Evolutionary conservation across 2,888 invertebrate species (phyloP).

Genomic region (Sminthurides aquaticus): DNA sequence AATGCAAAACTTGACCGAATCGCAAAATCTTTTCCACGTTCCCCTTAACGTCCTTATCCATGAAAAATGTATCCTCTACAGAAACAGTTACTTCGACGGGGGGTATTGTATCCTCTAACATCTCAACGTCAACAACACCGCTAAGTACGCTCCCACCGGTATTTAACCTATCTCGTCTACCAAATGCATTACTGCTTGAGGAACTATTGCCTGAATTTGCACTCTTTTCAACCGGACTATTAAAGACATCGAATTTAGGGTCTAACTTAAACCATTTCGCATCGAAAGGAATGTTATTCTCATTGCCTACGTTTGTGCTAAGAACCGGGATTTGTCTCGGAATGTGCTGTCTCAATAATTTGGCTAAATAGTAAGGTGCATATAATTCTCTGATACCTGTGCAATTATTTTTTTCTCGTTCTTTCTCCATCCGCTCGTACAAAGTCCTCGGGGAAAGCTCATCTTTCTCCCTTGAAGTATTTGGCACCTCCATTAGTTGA

Average conservation of each 20-base stretch:
- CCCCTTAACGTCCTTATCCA: neutral
- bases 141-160: neutral
- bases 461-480: neutral
- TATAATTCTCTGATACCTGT: slow-evolving; percentile 12
- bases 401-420: slow-evolving; percentile 17
- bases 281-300: slow-evolving; percentile 4
- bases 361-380: slow-evolving; percentile 15
- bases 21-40: slow-evolving; percentile 12
- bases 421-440: slow-evolving; percentile 29
- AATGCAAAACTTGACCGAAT: slow-evolving; percentile 11
- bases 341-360: slow-evolving; percentile 10
- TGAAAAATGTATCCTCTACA: slow-evolving; percentile 4
- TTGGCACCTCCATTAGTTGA: neutral
- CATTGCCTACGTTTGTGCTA: neutral
- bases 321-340: neutral
- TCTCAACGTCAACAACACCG: neutral
- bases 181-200: too few species aligned
- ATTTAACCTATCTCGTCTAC: neutral
- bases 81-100: neutral
- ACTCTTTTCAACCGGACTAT: neutral
- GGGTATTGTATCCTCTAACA: neutral
- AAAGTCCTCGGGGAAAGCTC: slow-evolving; percentile 16
- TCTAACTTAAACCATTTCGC: neutral
- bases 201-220: neutral
- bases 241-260: neutral